Evolutionary conservation across 2,113 vertebrate genomes (phyloP).

Genomic region (Ascaphus truei): DNA sequence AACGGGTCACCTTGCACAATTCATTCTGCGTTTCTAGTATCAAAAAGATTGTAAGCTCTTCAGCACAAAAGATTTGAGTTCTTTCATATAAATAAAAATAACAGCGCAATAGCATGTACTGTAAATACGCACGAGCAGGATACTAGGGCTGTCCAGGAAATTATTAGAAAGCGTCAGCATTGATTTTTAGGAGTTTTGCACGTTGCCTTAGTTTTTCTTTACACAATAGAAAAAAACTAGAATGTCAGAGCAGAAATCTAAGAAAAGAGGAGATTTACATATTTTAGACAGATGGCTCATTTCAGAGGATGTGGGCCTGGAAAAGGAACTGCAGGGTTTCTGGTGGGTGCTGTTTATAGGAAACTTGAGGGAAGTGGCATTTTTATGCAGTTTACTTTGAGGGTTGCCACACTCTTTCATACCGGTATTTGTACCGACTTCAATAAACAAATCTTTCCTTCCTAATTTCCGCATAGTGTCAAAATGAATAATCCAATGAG

Average conservation of each 20-base stretch:
- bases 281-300: constrained; percentile 30
- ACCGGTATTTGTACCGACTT: neutral
- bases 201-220: neutral
- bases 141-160: too few relatives aligned
- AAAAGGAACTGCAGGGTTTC: constrained; percentile 28
- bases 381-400: neutral
- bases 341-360: constrained; percentile 34
- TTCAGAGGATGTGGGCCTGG: constrained; percentile 27
- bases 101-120: too few relatives aligned
- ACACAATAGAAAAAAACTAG: too few relatives aligned
- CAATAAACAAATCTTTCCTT: neutral
- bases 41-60: too few relatives aligned
- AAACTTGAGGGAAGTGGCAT: constrained; percentile 17
- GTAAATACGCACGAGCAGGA: too few relatives aligned
- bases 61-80: too few relatives aligned
- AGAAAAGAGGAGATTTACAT: neutral
- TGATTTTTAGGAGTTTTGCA: neutral
- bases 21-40: too few relatives aligned
- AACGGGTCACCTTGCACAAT: too few relatives aligned
- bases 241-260: neutral
- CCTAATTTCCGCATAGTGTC: too few relatives aligned
- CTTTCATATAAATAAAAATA: too few relatives aligned
- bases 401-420: neutral
- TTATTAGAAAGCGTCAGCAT: too few relatives aligned
- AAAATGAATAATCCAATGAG: too few relatives aligned